Base-by-base conservation (phyloP, 2,113 vertebrate genomes). In the Hydrolagus affinis region DNA sequence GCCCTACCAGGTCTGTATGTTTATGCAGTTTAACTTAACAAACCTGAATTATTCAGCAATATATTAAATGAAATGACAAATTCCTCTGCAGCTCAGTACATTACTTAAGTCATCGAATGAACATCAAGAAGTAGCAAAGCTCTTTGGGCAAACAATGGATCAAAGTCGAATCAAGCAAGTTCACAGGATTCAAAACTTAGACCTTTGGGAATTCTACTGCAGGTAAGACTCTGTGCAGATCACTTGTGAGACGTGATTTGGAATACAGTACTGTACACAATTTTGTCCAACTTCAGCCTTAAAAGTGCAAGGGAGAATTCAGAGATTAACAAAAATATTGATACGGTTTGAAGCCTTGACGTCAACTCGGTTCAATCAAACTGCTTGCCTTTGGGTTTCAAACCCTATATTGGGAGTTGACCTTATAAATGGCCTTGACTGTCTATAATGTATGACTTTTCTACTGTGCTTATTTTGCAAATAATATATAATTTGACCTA, bases 121-220 rank as follows among this genome's bases (percentile, higher is more conserved):
- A 89, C 98, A 96, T 87, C 96, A 95, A 87, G 96, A 97, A 91
- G 97, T 99, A 44, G 94, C 95, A 88, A 91, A 92, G 87, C 93
- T 96, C 88, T 98, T 97, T 90, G 96, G 95, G 85, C 94, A 95
- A 91, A 97, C 96, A 19, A 95, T 98, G 96, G 94, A 95, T 90
- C 95, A 94, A 72, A 91, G 90, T 89, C 93, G 94, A 72, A 96
- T 99, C 89, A 95, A 94, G 92, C 94, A 93, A 89, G 96, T 99
- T 89, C 96, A 97, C 90, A 96, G 97, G 92, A 96, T 98, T 90
- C 97, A 99, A 89, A 99, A 99, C 90, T 90, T 98, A 89, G 96
- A 98, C 88, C 91, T 99, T 86, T 99, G 97, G 97, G 96, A 99
- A 90, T 97, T 99, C 91, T 99, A 96, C 90, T 98, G 96, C 96